Evolutionary conservation across 2,888 invertebrate genomes (phyloP).

Genomic region (Crepidodera aurea): DNA sequence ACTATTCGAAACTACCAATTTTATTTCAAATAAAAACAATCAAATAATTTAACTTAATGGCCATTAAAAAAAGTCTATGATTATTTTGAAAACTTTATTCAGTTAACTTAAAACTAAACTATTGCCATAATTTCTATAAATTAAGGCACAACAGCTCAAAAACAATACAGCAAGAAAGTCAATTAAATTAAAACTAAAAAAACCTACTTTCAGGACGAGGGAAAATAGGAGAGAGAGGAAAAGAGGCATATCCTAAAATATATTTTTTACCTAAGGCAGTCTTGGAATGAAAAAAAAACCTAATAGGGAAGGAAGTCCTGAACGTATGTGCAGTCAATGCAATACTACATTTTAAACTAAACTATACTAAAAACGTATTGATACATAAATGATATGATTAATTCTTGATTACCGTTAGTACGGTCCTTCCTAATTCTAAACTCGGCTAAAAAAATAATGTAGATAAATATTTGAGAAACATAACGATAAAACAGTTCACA

Average conservation of each 20-base stretch:
- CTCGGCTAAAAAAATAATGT: slow-evolving; percentile 35
- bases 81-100: slow-evolving; percentile 13
- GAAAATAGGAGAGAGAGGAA: neutral
- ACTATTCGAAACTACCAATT: too few relatives aligned
- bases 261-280: neutral
- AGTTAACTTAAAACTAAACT: slow-evolving; percentile 5
- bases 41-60: too few relatives aligned
- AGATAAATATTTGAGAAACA: slow-evolving; percentile 31
- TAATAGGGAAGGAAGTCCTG: slow-evolving; percentile 17
- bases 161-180: slow-evolving; percentile 45
- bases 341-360: slow-evolving; percentile 37
- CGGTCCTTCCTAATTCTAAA: slow-evolving; percentile 43
- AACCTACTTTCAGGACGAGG: neutral
- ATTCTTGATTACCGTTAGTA: slow-evolving; percentile 55
- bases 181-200: too few relatives aligned
- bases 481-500: slow-evolving; percentile 18
- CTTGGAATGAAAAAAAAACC: slow-evolving; percentile 25
- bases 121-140: slow-evolving; percentile 26
- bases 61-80: too few relatives aligned
- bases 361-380: slow-evolving; percentile 44
- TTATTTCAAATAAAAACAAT: too few relatives aligned
- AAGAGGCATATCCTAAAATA: neutral
- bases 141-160: slow-evolving; percentile 58
- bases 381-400: slow-evolving; percentile 58
- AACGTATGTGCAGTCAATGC: slow-evolving; percentile 25